phyloP scores from a whole-genome alignment of 2,797 vertebrate species.

The Sebastes baramenuke region DNA sequence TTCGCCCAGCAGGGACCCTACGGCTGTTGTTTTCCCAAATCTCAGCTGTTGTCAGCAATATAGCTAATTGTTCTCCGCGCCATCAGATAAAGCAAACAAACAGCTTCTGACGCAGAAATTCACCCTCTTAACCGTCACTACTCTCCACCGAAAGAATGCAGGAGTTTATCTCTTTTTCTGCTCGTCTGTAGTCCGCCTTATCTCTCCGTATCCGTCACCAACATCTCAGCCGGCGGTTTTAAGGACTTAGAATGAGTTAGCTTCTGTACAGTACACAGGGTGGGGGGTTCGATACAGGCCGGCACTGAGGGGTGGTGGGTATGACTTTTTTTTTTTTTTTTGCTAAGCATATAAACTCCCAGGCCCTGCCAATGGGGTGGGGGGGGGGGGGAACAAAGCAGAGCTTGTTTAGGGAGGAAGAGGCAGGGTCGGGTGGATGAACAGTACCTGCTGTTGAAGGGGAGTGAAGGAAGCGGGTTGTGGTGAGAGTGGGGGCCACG shows the following conservation, averaged over 20 bases:
- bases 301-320: slow-evolving; percentile 29
- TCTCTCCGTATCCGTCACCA: not conserved
- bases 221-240: not conserved
- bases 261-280: slow-evolving; percentile 8
- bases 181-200: slow-evolving; percentile 25
- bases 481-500: slow-evolving; percentile 70
- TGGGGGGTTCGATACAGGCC: slow-evolving; percentile 19
- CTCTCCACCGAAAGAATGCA: too few species aligned
- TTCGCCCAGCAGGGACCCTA: slow-evolving; percentile 34
- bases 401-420: slow-evolving; percentile 80
- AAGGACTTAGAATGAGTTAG: not conserved
- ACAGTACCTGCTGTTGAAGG: slow-evolving; percentile 85
- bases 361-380: slow-evolving; percentile 49
- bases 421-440: slow-evolving; percentile 75
- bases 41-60: slow-evolving; percentile 62
- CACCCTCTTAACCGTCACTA: not conserved
- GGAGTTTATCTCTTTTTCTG: slow-evolving; percentile 15
- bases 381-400: slow-evolving; percentile 79
- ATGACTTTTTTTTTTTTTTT: slow-evolving; percentile 29
- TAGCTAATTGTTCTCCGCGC: slow-evolving; percentile 52
- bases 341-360: slow-evolving; percentile 72
- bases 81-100: slow-evolving; percentile 56
- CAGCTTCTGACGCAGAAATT: slow-evolving; percentile 23
- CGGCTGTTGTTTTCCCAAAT: slow-evolving; percentile 51
- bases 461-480: slow-evolving; percentile 79